phyloP scores from a whole-genome alignment of 1,140 invertebrate genomes.

The Drosophila littoralis region DNA sequence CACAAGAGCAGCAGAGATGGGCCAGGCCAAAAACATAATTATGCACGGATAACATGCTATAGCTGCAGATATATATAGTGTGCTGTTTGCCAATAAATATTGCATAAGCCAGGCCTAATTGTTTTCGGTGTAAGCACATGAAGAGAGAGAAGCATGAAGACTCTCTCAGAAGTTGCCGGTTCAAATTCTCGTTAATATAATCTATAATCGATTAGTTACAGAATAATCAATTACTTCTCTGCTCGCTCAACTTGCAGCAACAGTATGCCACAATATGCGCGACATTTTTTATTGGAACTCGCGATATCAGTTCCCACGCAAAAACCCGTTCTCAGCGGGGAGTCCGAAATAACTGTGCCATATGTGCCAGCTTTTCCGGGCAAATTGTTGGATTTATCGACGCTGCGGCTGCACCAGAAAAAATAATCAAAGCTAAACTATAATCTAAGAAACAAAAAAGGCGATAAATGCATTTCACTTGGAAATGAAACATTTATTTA shows the following conservation, averaged over 20 bases:
- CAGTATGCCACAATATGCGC: neutral
- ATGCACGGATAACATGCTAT: too few species aligned
- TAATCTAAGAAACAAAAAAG: neutral
- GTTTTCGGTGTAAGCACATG: neutral
- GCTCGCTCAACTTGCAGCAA: neutral
- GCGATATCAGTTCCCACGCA: constrained; percentile 4
- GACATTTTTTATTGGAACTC: neutral
- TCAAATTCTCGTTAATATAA: neutral
- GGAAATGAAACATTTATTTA: too few species aligned
- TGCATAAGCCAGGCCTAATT: neutral
- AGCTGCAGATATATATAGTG: too few species aligned
- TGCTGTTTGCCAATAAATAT: neutral
- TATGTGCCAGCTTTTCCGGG: neutral
- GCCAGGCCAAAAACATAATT: constrained; percentile 10
- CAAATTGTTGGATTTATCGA: too few species aligned
- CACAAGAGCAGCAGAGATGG: constrained; percentile 15
- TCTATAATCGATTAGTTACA: neutral
- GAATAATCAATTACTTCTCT: constrained; percentile 1
- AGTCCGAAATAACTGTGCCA: constrained; percentile 1
- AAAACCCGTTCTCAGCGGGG: constrained; percentile 3
- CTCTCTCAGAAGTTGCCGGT: neutral
- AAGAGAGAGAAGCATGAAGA: too few species aligned
- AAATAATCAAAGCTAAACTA: neutral
- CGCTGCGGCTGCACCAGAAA: neutral
- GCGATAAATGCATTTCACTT: neutral